A percentile compares a stretch with the other conserved stretches of the same genome.
Conservation (phyloP, 2,888 invertebrate genomes). For the Caenorhabditis sp. region DNA sequence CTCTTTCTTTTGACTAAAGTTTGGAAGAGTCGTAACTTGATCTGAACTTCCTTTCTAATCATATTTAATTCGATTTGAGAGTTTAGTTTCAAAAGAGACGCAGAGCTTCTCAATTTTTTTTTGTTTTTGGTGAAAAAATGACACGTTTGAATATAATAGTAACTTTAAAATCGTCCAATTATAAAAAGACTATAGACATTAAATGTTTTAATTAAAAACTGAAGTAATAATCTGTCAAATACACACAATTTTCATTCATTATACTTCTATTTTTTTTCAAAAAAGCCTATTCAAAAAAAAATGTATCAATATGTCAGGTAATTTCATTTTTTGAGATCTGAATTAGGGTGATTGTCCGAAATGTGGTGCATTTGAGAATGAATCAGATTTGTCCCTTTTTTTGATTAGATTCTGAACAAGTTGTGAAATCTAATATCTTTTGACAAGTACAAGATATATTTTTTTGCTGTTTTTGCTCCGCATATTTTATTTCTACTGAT, state of each 20-base stretch:
- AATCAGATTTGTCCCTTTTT: conserved; percentile 7
- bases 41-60: conserved; percentile 36
- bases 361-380: neutral
- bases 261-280: conserved; percentile 4
- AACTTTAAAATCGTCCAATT: conserved; percentile 5
- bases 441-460: neutral
- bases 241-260: conserved; percentile 2
- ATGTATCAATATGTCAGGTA: conserved; percentile 42
- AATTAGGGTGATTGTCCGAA: too few species aligned
- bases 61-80: conserved; percentile 30
- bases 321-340: neutral
- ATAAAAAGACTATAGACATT: conserved; percentile 5
- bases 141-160: neutral
- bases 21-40: conserved; percentile 27
- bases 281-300: neutral
- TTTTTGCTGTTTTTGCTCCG: neutral
- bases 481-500: neutral
- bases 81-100: neutral
- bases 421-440: conserved; percentile 1
- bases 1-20: neutral
- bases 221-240: neutral
- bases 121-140: neutral
- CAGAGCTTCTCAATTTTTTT: conserved; percentile 2
- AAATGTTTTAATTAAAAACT: neutral
- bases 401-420: neutral